phyloP scores from a whole-genome alignment of 2,888 invertebrate genomes.

The Xestia xanthographa region DNA sequence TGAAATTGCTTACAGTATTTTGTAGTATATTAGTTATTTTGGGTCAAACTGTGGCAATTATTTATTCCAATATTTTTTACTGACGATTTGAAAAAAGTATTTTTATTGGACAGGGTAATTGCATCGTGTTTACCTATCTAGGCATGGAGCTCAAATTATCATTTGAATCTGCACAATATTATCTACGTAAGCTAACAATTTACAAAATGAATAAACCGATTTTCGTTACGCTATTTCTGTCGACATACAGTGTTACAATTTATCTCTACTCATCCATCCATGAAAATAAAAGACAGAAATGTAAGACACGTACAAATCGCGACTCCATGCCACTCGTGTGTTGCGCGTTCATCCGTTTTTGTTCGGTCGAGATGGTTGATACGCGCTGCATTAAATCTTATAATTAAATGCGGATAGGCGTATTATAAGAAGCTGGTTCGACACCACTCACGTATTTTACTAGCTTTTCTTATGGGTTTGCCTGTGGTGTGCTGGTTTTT shows the following conservation, averaged over 20 bases:
- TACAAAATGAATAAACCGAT: constrained; percentile 25
- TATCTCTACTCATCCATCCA: constrained; percentile 22
- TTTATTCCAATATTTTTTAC: not conserved
- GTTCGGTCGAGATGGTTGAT: constrained; percentile 73
- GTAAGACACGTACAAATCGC: constrained; percentile 39
- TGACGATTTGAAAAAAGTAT: not conserved
- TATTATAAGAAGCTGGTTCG: constrained; percentile 67
- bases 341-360: constrained; percentile 73
- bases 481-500: not conserved
- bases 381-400: constrained; percentile 79
- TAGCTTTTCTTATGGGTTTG: constrained; percentile 35
- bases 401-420: constrained; percentile 79
- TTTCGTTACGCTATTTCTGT: constrained; percentile 7
- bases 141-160: not conserved
- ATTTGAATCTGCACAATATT: not conserved
- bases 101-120: not conserved
- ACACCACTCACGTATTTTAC: constrained; percentile 46
- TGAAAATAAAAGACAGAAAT: constrained; percentile 41
- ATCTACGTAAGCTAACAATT: not conserved
- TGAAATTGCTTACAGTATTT: not conserved
- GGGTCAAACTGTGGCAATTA: not conserved
- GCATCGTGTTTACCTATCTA: not conserved
- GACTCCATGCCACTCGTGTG: constrained; percentile 63
- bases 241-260: constrained; percentile 23
- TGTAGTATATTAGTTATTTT: not conserved